A percentile compares a stretch with the other conserved stretches of the same genome.
phyloP scores from a whole-genome alignment of 2,888 invertebrate species.

The Hypomecis atomaria region DNA sequence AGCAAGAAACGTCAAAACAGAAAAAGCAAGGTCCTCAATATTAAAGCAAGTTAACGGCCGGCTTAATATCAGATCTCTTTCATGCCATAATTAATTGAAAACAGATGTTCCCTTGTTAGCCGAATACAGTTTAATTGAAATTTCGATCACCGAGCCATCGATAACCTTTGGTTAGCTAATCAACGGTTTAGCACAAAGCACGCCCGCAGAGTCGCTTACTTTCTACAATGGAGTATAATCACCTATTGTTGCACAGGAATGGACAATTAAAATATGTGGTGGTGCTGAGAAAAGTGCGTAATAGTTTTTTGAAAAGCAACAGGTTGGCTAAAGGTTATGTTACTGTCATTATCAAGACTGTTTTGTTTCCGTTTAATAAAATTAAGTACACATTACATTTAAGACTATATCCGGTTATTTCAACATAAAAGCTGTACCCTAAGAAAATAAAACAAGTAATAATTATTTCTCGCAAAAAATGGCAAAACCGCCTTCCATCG shows the following conservation, averaged over 20 bases:
- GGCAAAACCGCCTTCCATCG: too few species aligned
- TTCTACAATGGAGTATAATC: constrained; percentile 77
- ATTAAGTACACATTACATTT: too few species aligned
- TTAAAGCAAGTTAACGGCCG: constrained; percentile 54
- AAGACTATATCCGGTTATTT: too few species aligned
- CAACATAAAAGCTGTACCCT: too few species aligned
- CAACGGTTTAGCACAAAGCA: constrained; percentile 75
- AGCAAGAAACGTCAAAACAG: not conserved
- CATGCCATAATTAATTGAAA: constrained; percentile 77
- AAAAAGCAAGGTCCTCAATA: constrained; percentile 33
- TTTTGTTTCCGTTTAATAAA: too few species aligned
- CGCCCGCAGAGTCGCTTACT: constrained; percentile 72
- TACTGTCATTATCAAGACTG: too few species aligned
- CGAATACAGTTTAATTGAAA: constrained; percentile 78
- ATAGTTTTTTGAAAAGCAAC: constrained; percentile 33
- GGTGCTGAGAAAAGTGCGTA: constrained; percentile 39
- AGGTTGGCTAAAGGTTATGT: constrained; percentile 1
- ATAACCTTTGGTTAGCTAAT: constrained; percentile 59
- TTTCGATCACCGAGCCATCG: constrained; percentile 60
- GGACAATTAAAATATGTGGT: constrained; percentile 63
- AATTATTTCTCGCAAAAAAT: too few species aligned
- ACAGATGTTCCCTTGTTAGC: constrained; percentile 82
- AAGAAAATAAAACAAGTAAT: too few species aligned
- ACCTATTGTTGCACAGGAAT: constrained; percentile 79
- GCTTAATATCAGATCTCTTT: constrained; percentile 56